phyloP scores from a whole-genome alignment of 2,113 vertebrate species.

The Microcebus tavaratra region DNA sequence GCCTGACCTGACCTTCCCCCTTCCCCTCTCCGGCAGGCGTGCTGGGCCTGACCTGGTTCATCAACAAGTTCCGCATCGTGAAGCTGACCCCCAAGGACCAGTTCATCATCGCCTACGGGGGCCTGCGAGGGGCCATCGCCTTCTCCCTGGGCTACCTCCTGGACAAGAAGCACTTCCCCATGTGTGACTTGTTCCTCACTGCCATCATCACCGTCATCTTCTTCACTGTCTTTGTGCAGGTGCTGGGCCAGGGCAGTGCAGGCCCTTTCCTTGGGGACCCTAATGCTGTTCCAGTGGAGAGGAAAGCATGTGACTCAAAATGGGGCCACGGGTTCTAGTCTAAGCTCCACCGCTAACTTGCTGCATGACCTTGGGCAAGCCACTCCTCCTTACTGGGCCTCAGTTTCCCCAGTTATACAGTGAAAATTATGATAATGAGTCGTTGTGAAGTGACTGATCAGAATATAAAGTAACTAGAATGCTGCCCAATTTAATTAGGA shows the following conservation, averaged over 20 bases:
- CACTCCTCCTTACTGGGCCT: background rate
- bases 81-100: conserved; percentile 98
- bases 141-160: conserved; percentile 97
- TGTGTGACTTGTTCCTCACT: conserved; percentile 95
- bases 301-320: background rate
- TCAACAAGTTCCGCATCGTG: conserved; percentile 98
- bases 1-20: background rate
- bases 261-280: conserved; percentile 8
- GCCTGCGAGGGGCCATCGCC: conserved; percentile 97
- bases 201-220: conserved; percentile 99
- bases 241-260: conserved; percentile 30
- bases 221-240: conserved; percentile 99
- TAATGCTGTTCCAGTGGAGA: background rate
- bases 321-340: background rate
- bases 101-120: conserved; percentile 98
- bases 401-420: background rate
- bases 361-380: background rate
- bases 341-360: background rate
- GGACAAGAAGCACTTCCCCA: conserved; percentile 83
- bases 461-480: background rate
- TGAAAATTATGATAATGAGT: background rate
- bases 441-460: background rate
- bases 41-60: conserved; percentile 93
- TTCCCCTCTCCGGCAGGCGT: conserved; percentile 87
- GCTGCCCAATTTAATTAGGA: background rate